Percentiles rank a stretch among this genome's conserved stretches.
Evolutionary conservation across 2,888 invertebrate genomes (phyloP).

Genomic region (Xylota segnis): DNA sequence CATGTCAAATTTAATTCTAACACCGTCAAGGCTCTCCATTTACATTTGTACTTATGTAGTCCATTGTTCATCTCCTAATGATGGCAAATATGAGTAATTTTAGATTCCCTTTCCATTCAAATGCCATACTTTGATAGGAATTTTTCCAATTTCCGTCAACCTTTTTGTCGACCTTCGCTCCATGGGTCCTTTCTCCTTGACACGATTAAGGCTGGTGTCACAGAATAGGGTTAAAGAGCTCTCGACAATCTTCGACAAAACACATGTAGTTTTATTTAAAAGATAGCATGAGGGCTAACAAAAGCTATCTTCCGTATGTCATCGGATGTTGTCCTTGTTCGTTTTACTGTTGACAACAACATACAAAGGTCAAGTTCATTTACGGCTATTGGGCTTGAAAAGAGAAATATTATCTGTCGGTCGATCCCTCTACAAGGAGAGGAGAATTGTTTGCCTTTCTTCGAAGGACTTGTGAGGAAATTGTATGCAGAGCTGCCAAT

Average conservation of each 20-base stretch:
- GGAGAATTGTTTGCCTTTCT: neutral
- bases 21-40: neutral
- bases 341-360: slow-evolving; percentile 11
- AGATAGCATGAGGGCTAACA: neutral
- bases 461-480: neutral
- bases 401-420: neutral
- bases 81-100: no score
- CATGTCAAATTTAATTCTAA: neutral
- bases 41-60: no score
- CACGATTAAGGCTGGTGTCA: slow-evolving; percentile 9
- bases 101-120: neutral
- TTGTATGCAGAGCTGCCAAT: neutral
- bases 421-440: neutral
- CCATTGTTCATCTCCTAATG: no score
- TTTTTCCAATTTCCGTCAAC: slow-evolving; percentile 20
- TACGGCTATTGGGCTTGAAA: slow-evolving; percentile 8
- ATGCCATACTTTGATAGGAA: neutral
- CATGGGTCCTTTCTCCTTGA: neutral
- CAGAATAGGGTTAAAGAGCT: slow-evolving; percentile 8
- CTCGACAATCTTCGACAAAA: slow-evolving; percentile 12
- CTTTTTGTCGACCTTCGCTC: slow-evolving; percentile 8
- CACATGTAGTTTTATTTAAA: neutral
- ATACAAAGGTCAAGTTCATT: slow-evolving; percentile 9
- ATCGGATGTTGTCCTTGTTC: slow-evolving; percentile 5
- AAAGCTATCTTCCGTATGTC: slow-evolving; percentile 5